Conservation (phyloP, 1,140 invertebrate genomes). For the Drosophila triauraria region DNA sequence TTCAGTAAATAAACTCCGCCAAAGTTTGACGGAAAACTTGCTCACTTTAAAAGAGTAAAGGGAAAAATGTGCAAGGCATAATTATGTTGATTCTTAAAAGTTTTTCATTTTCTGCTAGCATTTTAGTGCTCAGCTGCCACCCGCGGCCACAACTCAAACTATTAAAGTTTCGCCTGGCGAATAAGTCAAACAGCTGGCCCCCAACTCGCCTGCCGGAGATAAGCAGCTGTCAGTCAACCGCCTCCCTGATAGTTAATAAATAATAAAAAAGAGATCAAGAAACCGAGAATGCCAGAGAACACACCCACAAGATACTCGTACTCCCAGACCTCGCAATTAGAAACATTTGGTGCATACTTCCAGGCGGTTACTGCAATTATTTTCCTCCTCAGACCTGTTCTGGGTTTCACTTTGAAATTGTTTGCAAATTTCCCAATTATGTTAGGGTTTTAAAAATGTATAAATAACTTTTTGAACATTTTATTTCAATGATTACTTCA, state of each 20-base stretch:
- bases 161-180: constrained; percentile 35
- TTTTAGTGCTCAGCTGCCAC: constrained; percentile 5
- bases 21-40: constrained; percentile 29
- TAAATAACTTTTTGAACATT: neutral
- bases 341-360: constrained; percentile 36
- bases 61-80: constrained; percentile 12
- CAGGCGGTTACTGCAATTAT: constrained; percentile 4
- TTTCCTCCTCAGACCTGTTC: neutral
- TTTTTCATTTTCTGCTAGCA: constrained; percentile 14
- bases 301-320: constrained; percentile 2
- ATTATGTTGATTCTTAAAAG: constrained; percentile 44
- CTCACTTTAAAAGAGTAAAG: constrained; percentile 13
- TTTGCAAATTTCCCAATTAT: neutral
- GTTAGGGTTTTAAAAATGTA: no score
- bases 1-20: constrained; percentile 14
- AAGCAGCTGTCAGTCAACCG: constrained; percentile 42
- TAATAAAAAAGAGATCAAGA: neutral
- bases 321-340: neutral
- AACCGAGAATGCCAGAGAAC: neutral
- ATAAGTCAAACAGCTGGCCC: constrained; percentile 30
- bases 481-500: no score
- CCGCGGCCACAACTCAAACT: constrained; percentile 34
- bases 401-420: constrained; percentile 4
- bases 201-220: constrained; percentile 13
- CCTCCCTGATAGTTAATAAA: constrained; percentile 2